Percentiles rank a stretch among this genome's conserved stretches.
phyloP scores from a whole-genome alignment of 2,113 vertebrate genomes.

The Chinchilla lanigera region DNA sequence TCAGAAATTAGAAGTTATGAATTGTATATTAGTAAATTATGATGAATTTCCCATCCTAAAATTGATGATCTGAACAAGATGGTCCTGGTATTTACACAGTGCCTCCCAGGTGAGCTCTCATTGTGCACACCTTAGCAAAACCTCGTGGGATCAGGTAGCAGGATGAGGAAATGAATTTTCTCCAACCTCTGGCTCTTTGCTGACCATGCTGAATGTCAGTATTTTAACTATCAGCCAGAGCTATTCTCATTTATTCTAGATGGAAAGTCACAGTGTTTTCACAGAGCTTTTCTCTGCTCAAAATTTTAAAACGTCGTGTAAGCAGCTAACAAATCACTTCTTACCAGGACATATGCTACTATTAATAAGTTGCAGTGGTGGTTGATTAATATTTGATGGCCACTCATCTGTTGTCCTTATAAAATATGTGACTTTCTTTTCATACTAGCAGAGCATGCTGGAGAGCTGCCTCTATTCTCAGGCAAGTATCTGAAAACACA shows the following conservation, averaged over 20 bases:
- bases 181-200: background rate
- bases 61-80: background rate
- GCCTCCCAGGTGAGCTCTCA: background rate
- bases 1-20: background rate
- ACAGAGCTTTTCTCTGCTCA: constrained; percentile 36
- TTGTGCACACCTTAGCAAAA: background rate
- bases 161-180: constrained; percentile 29
- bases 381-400: constrained; percentile 39
- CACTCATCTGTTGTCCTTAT: background rate
- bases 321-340: background rate
- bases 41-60: background rate
- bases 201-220: background rate
- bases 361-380: constrained; percentile 28
- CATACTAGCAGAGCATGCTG: background rate
- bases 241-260: background rate
- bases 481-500: constrained; percentile 14
- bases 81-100: background rate
- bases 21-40: background rate
- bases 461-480: background rate
- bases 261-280: background rate
- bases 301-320: constrained; percentile 52
- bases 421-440: constrained; percentile 5
- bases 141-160: background rate
- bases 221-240: background rate
- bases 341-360: background rate